Evolutionary conservation across 2,797 vertebrate species (phyloP), one percentile per base, ranked within the genome.

Genomic region (Nothura maculosa): DNA sequence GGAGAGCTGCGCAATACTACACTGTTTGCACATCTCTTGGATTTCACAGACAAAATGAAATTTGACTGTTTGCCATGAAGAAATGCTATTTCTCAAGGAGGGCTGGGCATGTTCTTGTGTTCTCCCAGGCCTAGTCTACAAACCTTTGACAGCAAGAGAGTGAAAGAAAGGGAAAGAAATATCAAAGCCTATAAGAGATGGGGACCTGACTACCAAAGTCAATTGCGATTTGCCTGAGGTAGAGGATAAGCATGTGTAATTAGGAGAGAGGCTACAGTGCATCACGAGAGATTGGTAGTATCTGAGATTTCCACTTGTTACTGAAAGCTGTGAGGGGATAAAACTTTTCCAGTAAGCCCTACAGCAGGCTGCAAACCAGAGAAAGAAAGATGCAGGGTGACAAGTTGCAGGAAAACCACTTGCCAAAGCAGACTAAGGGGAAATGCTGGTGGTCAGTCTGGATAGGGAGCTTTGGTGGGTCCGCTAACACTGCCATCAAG

Each of bases 1-100:
- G 38, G 9, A 45, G 74, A 90, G 24, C 81, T 0, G 12, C 79
- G 64, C 62, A 85, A 81, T 32, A 72, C 73, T 73, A 24, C 50
- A 42, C 52, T 74, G 22, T 91, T 92, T 90, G 92, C 80, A 76
- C 50, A 43, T 93, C 75, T 85, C 68, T 55, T 80, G 47, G 30
- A 66, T 92, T 88, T 90, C 79, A 79, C 45, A 70, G 70, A 22
- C 76, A 76, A 62, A 9, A 12, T 70, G 57, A 68, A 91, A 92
- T 87, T 73, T 83, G 63, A 75, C 90, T 87, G 63, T 90, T 85
- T 91, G 50, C 69, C 52, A 25, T 19, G 28, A 45, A 83, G 68
- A 92, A 81, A 12, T 9, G 6, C 7, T 50, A 22, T 50, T 93
- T 55, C 32, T 70, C 42, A 74, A 63, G 38, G n/a, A 76, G 34